phyloP scores from a whole-genome alignment of 2,113 vertebrate genomes.

The Rhombomys opimus region DNA sequence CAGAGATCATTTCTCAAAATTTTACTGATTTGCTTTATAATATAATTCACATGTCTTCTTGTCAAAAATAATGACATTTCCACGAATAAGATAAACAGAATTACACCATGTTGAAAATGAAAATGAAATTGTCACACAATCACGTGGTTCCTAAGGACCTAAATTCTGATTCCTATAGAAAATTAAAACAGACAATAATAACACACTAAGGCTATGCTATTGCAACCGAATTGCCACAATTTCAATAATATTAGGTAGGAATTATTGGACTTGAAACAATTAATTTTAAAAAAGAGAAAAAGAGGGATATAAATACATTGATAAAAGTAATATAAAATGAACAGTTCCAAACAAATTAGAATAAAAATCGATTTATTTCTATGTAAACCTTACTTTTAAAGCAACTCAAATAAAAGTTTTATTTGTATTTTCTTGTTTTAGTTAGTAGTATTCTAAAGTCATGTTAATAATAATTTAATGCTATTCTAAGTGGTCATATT shows the following conservation, averaged over 20 bases:
- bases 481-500: conserved; percentile 2
- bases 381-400: conserved; percentile 29
- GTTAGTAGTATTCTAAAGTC: neutral
- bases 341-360: conserved; percentile 36
- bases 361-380: neutral
- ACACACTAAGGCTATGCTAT: neutral
- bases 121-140: neutral
- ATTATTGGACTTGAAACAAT: neutral
- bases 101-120: conserved; percentile 47
- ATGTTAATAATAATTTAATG: conserved; percentile 35
- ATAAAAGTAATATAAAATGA: conserved; percentile 43
- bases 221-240: conserved; percentile 12
- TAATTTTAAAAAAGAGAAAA: conserved; percentile 9
- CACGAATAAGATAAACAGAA: conserved; percentile 44
- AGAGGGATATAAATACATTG: neutral
- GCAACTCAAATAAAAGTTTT: neutral
- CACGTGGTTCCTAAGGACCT: neutral
- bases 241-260: conserved; percentile 32
- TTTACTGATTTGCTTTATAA: conserved; percentile 7
- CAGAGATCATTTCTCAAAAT: conserved; percentile 25
- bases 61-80: conserved; percentile 20
- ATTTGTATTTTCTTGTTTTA: conserved; percentile 6
- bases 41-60: conserved; percentile 32
- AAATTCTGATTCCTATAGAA: conserved; percentile 8
- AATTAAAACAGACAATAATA: conserved; percentile 24